A percentile compares a stretch with the other conserved stretches of the same genome.
These are phyloP conservation scores for Gymnorhina tibicen DNA, from an alignment of 2,113 vertebrate species.

Conservation along the genomic window DNA sequence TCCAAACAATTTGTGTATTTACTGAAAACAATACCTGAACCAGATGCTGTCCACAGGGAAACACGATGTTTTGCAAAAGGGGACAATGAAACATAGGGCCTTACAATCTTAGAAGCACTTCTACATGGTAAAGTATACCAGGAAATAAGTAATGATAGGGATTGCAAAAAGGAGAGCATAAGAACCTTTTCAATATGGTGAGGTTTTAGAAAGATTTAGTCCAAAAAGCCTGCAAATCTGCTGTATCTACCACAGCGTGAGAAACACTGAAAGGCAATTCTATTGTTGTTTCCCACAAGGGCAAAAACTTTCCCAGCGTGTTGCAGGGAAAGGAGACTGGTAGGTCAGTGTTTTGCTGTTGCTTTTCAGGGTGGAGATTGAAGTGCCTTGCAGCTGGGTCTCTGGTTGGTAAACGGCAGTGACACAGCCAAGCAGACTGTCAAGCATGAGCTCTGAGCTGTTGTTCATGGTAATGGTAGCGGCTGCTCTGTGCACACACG, in stretches of 20 bases:
- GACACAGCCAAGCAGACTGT: background rate
- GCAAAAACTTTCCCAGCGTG: background rate
- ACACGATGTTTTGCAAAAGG: background rate
- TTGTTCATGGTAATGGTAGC: background rate
- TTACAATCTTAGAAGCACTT: background rate
- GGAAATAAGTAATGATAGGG: background rate
- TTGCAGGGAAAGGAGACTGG: background rate
- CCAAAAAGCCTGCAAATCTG: background rate
- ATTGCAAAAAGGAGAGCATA: background rate
- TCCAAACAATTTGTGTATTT: background rate
- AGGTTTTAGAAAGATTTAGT: background rate
- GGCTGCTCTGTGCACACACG: background rate
- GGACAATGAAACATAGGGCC: background rate
- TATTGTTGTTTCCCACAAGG: background rate
- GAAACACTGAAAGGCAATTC: background rate
- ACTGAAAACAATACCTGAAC: background rate
- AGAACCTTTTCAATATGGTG: background rate
- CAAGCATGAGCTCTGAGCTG: background rate
- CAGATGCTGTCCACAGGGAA: background rate
- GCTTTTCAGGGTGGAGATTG: background rate
- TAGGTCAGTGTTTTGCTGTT: background rate
- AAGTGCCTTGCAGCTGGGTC: background rate
- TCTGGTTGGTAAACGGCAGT: background rate
- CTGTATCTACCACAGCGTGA: background rate
- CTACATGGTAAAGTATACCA: background rate